Conservation (phyloP, 2,797 vertebrate species). For the Selene dorsalis region DNA sequence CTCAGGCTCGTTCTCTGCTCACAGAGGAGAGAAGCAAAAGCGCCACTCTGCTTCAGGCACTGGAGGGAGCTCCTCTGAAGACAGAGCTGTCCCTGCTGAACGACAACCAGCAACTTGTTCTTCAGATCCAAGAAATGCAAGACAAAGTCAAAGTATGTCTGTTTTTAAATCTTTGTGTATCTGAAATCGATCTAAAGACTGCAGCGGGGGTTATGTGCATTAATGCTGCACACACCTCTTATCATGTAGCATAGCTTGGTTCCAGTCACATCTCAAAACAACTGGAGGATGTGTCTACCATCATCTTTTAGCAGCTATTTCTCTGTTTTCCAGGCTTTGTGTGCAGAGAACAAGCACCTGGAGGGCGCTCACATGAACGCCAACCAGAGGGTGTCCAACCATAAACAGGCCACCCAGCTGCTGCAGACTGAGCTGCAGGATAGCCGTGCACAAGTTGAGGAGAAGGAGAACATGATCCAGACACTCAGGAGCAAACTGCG, state of each 20-base stretch:
- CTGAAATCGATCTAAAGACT: background rate
- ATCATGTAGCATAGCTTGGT: background rate
- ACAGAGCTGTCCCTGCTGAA: conserved; percentile 66
- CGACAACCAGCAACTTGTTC: conserved; percentile 73
- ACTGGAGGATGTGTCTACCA: too few species aligned
- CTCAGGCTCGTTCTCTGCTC: conserved; percentile 31
- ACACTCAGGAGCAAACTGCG: conserved; percentile 62
- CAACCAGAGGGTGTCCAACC: conserved; percentile 64
- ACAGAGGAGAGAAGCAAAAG: conserved; percentile 77
- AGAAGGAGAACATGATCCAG: conserved; percentile 74
- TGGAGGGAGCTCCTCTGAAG: conserved; percentile 50
- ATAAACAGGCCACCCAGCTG: conserved; percentile 78
- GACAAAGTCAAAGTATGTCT: conserved; percentile 77
- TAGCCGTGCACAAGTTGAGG: conserved; percentile 60
- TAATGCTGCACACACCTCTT: background rate
- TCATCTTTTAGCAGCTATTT: background rate
- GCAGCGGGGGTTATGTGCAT: too few species aligned
- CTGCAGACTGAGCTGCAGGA: conserved; percentile 86
- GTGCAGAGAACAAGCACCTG: conserved; percentile 74
- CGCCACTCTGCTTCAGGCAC: conserved; percentile 71
- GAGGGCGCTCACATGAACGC: conserved; percentile 74
- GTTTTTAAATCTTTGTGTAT: background rate
- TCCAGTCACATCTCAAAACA: background rate
- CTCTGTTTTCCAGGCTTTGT: conserved; percentile 54
- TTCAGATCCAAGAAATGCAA: conserved; percentile 73